phyloP scores from a whole-genome alignment of 2,113 vertebrate genomes.

The Strix aluco region DNA sequence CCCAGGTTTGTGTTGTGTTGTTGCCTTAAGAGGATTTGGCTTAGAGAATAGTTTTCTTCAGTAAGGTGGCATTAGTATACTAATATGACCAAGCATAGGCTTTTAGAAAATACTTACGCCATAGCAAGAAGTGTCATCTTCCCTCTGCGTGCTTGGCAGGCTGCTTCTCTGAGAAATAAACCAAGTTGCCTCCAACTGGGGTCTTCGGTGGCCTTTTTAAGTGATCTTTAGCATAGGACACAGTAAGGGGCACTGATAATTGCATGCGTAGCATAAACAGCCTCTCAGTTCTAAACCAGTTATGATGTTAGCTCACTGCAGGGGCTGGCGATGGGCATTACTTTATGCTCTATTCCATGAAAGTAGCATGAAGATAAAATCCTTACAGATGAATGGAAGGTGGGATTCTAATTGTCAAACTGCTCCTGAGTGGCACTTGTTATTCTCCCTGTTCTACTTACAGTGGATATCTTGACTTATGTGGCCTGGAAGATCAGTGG shows the following conservation, averaged over 20 bases:
- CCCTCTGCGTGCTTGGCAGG: background rate
- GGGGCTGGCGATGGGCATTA: background rate
- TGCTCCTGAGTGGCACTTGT: background rate
- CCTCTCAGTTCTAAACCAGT: background rate
- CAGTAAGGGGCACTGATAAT: background rate
- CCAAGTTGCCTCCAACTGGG: background rate
- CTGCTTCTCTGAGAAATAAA: background rate
- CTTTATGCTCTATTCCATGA: background rate
- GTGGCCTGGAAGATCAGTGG: constrained; percentile 99
- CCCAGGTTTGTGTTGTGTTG: constrained; percentile 83
- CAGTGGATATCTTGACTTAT: constrained; percentile 96
- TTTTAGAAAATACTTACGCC: background rate
- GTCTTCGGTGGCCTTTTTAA: background rate
- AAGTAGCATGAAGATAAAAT: background rate
- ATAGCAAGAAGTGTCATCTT: background rate
- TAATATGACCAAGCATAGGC: background rate
- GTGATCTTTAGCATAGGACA: background rate
- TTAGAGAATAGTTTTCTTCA: background rate
- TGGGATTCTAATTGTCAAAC: background rate
- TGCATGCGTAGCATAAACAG: background rate
- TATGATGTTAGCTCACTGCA: background rate
- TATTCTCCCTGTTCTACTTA: background rate
- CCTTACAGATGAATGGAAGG: background rate
- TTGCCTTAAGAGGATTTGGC: background rate
- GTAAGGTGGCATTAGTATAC: background rate